Evolutionary conservation across 2,113 vertebrate species (phyloP), one percentile per base, ranked within the genome.

Genomic region (Puma concolor): DNA sequence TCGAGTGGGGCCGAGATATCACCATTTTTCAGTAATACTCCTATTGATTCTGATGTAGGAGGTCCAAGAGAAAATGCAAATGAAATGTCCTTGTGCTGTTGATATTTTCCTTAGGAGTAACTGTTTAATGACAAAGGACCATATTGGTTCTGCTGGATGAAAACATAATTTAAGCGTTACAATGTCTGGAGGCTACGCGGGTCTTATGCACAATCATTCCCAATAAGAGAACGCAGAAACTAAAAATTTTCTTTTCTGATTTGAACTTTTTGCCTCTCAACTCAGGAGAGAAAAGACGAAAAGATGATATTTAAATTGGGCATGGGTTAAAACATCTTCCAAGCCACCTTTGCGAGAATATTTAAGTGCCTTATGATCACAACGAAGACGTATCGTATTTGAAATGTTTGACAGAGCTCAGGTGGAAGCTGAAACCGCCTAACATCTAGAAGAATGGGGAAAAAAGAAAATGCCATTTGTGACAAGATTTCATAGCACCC

Each of bases 41-140:
- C 16, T 84, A 3, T 57, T 95, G 27, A 63, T 69, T 91, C 33
- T 91, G 41, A 69, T 91, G 5, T 33, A 27, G 57, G 64, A 52
- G n/a, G 23, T 38, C 16, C 31, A 91, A 91, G 54, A 84, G 80
- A 94, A 92, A 74, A 80, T 92, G 71, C n/a, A 69, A 10, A 83
- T 86, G 72, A 69, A n/a, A 71, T 81, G 12, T 38, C 25, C 27
- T 91, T 27, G n/a, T 66, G 4, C 4, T 94, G 21, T 72, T 79
- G 7, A 0, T 3, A 63, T 27, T 57, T 93, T 96, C 77, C 29
- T 83, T 79, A 29, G 44, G 85, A 86, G 14, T 91, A 33, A 72
- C 31, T 88, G 5, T 88, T 92, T 95, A 7, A 88, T 94, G 88
- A 95, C 57, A 97, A 97, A 96, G 31, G 88, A 38, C 31, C 54